Conservation (phyloP, 1,140 invertebrate species). For the Aphidius ervi region DNA sequence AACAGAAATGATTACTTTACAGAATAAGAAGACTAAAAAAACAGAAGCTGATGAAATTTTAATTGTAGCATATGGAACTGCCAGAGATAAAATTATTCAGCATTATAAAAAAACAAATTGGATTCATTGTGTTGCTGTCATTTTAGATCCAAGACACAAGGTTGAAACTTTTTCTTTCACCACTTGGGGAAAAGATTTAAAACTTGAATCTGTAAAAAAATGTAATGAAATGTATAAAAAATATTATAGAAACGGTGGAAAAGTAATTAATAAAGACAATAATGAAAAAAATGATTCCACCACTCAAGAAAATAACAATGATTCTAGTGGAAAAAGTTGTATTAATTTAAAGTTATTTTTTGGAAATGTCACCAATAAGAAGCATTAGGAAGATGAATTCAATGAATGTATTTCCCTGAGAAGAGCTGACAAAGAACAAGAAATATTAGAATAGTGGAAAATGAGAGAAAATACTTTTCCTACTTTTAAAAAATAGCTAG, state of each 20-base stretch:
- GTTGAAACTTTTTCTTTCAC: slow-evolving; percentile 32
- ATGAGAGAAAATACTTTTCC: slow-evolving; percentile 9
- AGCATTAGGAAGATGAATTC: too few relatives aligned
- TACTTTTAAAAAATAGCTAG: slow-evolving; percentile 13
- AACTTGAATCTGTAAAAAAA: slow-evolving; percentile 7
- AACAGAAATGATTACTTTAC: slow-evolving; percentile 24
- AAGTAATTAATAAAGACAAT: not conserved
- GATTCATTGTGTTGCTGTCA: slow-evolving; percentile 39
- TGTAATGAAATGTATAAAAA: slow-evolving; percentile 17
- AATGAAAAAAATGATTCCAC: too few relatives aligned
- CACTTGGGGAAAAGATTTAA: not conserved
- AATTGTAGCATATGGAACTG: slow-evolving; percentile 31
- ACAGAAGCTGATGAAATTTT: slow-evolving; percentile 1
- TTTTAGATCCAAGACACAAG: slow-evolving; percentile 43
- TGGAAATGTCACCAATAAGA: too few relatives aligned
- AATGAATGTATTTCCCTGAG: not conserved
- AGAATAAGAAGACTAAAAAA: not conserved
- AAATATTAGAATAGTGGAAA: slow-evolving; percentile 17
- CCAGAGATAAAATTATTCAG: slow-evolving; percentile 39
- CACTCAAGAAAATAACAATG: too few relatives aligned
- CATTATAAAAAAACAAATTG: slow-evolving; percentile 42
- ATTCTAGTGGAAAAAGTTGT: too few relatives aligned
- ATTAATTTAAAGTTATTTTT: too few relatives aligned
- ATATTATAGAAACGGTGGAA: slow-evolving; percentile 3
- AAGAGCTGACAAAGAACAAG: slow-evolving; percentile 5